phyloP scores from a whole-genome alignment of 1,140 invertebrate genomes.

The Harlomillsia oculata region DNA sequence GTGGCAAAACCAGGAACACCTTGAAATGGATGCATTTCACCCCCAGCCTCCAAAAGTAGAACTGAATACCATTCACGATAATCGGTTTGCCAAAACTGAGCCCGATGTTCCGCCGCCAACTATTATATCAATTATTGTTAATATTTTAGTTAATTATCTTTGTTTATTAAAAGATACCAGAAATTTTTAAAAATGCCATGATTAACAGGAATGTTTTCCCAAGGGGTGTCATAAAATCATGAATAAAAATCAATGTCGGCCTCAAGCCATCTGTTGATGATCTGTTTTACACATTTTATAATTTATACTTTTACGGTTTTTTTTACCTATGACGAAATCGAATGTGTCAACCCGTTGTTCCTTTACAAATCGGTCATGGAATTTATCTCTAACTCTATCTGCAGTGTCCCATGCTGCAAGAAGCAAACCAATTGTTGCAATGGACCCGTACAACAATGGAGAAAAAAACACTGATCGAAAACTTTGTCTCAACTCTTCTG shows the following conservation, averaged over 20 bases:
- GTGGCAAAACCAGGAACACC: conserved; percentile 34
- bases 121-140: too few relatives aligned
- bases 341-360: conserved; percentile 16
- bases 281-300: too few relatives aligned
- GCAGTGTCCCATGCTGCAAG: conserved; percentile 14
- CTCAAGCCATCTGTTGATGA: too few relatives aligned
- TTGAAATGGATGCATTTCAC: conserved; percentile 21
- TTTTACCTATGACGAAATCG: conserved; percentile 25
- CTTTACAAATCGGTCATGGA: conserved; percentile 9
- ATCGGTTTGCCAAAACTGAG: conserved; percentile 19
- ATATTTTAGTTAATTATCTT: too few relatives aligned
- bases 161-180: too few relatives aligned
- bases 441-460: conserved; percentile 13
- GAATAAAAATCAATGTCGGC: too few relatives aligned
- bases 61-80: conserved; percentile 21
- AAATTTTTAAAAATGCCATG: too few relatives aligned
- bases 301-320: too few relatives aligned
- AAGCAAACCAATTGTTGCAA: conserved; percentile 18
- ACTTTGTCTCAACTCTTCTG: conserved; percentile 6
- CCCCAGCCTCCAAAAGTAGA: conserved; percentile 30
- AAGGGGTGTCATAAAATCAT: too few relatives aligned
- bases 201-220: too few relatives aligned
- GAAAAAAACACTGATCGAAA: conserved; percentile 23
- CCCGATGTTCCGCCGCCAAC: conserved; percentile 25
- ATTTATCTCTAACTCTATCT: conserved; percentile 10